Evolutionary conservation across 2,797 vertebrate species (phyloP).

Genomic region (Eupleurogrammus muticus): DNA sequence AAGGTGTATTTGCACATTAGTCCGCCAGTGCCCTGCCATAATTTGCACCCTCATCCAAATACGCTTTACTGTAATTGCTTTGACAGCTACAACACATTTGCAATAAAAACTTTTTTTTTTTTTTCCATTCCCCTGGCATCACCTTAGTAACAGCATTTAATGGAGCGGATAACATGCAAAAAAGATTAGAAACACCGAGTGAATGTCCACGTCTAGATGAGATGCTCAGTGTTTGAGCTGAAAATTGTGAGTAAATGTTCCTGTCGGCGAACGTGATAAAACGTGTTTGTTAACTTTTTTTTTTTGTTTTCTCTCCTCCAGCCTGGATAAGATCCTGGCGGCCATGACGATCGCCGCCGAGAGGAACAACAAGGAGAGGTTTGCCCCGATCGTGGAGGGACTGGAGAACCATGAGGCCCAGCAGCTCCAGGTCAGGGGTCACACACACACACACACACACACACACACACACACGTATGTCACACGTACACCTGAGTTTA

Average conservation of each 20-base stretch:
- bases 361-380: constrained; percentile 93
- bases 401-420: constrained; percentile 95
- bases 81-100: constrained; percentile 59
- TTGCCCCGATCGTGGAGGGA: constrained; percentile 94
- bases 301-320: constrained; percentile 65
- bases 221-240: constrained; percentile 58
- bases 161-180: constrained; percentile 51
- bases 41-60: constrained; percentile 49
- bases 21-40: constrained; percentile 34
- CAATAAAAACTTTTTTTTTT: constrained; percentile 45
- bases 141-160: constrained; percentile 58
- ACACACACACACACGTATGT: not conserved
- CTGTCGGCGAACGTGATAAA: constrained; percentile 69
- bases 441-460: not conserved
- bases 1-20: constrained; percentile 64
- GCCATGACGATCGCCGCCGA: constrained; percentile 97
- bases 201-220: constrained; percentile 59
- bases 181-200: constrained; percentile 48
- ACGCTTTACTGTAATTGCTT: constrained; percentile 37
- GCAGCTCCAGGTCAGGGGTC: constrained; percentile 91
- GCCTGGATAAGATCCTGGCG: constrained; percentile 94
- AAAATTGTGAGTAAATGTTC: constrained; percentile 73
- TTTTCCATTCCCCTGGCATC: no score
- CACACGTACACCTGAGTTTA: not conserved
- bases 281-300: constrained; percentile 75